Evolutionary conservation across 2,113 vertebrate genomes (phyloP), one percentile per base, ranked within the genome.

Genomic region (Semicossyphus pulcher): DNA sequence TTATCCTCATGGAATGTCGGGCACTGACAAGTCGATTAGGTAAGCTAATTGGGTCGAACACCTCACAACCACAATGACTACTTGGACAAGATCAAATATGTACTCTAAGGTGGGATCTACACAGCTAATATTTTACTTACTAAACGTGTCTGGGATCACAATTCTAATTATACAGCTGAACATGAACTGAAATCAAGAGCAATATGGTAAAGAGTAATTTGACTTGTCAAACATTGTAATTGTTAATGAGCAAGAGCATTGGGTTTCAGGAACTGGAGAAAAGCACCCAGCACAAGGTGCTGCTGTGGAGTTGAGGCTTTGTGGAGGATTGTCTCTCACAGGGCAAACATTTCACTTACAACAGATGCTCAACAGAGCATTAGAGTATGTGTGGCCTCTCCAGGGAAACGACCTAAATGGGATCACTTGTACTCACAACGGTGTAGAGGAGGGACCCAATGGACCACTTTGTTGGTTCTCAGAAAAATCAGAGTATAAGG

Each of bases 361-460:
- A 57, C 67, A 69, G 75, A 71, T 82, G 72, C 65, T 78, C 67
- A 76, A 29, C 20, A 5, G 59, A 84, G 64, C 72, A 42, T 66
- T 68, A 18, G 28, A 12, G 72, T 68, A 78, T 76, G 34, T 56
- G 41, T 39, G 34, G 42, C 29, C 48, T 58, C 73, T 76, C 83
- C 28, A 52, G 83, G 70, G 71, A 83, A 69, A 73, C 16, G 31
- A 28, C 45, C 76, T 72, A 73, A 83, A 86, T 87, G 52, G n/a
- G 37, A 77, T 67, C 74, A 73, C 60, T 81, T 72, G 37, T 45
- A 78, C 64, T 39, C 72, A 49, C 52, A 58, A n/a, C 52, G 62
- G 51, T 67, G 51, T 67, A 34, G 59, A 51, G 54, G 8, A 28
- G 39, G 11, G 37, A 64, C 53, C 57, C 54, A 31, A 4, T 16